Percentiles rank a stretch among this genome's conserved stretches.
Conservation (phyloP, 1,140 invertebrate species). For the Drosophila tristis region DNA sequence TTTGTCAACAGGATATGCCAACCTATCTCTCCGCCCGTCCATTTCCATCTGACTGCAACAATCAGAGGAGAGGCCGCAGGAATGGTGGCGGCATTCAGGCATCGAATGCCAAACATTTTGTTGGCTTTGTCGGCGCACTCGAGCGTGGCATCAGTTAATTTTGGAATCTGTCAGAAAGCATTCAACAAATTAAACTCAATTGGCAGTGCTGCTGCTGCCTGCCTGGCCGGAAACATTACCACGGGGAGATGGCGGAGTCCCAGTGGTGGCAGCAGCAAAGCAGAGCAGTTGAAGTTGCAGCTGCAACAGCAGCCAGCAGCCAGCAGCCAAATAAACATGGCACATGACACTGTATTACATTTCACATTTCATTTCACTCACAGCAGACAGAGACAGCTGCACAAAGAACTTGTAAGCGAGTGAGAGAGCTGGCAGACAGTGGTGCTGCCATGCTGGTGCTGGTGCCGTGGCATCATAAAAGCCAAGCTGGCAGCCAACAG, state of each 20-base stretch:
- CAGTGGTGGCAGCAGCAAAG: too few relatives aligned
- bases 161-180: slow-evolving; percentile 81
- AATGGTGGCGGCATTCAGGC: slow-evolving; percentile 1
- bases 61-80: too few relatives aligned
- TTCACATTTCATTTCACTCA: slow-evolving; percentile 72
- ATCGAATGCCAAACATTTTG: slow-evolving; percentile 29
- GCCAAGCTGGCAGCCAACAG: slow-evolving; percentile 41
- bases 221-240: not conserved
- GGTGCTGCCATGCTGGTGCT: slow-evolving; percentile 23
- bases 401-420: not conserved
- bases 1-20: slow-evolving; percentile 2
- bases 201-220: slow-evolving; percentile 44
- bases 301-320: slow-evolving; percentile 3
- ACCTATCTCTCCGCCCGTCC: not conserved
- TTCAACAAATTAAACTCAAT: slow-evolving; percentile 80
- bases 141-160: slow-evolving; percentile 77
- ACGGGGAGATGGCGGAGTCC: not conserved
- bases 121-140: slow-evolving; percentile 57
- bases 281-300: not conserved
- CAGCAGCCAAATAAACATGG: slow-evolving; percentile 77
- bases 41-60: slow-evolving; percentile 1
- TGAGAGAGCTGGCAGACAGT: slow-evolving; percentile 25
- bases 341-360: slow-evolving; percentile 76
- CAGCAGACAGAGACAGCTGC: slow-evolving; percentile 20
- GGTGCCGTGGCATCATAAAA: slow-evolving; percentile 48